Conservation (phyloP, 1,140 invertebrate species). For the Panulirus ornatus region DNA sequence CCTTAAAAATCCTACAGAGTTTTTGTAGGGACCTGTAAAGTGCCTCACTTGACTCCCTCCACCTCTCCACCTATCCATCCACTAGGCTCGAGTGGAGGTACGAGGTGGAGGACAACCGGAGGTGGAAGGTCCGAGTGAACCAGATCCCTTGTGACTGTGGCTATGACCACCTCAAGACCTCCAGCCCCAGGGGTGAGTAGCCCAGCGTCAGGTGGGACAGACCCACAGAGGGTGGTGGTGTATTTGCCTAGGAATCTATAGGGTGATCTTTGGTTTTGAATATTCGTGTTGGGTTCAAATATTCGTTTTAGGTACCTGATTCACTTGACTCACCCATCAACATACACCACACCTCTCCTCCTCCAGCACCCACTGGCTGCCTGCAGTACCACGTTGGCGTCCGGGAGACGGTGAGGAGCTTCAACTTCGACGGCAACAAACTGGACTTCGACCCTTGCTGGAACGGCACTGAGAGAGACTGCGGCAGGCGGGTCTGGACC, state of each 20-base stretch:
- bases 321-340: too few species aligned
- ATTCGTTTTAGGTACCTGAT: too few species aligned
- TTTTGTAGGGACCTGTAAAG: too few species aligned
- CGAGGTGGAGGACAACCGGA: slow-evolving; percentile 55
- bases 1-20: too few species aligned
- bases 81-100: slow-evolving; percentile 62
- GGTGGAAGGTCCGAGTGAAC: slow-evolving; percentile 69
- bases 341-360: background rate
- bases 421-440: slow-evolving; percentile 73
- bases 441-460: slow-evolving; percentile 70
- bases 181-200: slow-evolving; percentile 30
- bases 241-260: too few species aligned
- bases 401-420: slow-evolving; percentile 59
- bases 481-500: slow-evolving; percentile 62
- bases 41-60: too few species aligned
- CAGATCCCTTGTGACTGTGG: slow-evolving; percentile 72
- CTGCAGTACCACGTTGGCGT: slow-evolving; percentile 73
- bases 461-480: slow-evolving; percentile 69
- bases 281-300: too few species aligned
- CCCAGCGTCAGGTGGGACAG: background rate
- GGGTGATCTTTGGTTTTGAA: too few species aligned
- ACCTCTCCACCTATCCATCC: background rate
- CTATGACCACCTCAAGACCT: slow-evolving; percentile 56
- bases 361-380: slow-evolving; percentile 71
- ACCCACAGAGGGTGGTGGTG: too few species aligned